These are phyloP conservation scores for Tridacna crocea DNA, from an alignment of 2,888 invertebrate species.

Conservation along the genomic window DNA sequence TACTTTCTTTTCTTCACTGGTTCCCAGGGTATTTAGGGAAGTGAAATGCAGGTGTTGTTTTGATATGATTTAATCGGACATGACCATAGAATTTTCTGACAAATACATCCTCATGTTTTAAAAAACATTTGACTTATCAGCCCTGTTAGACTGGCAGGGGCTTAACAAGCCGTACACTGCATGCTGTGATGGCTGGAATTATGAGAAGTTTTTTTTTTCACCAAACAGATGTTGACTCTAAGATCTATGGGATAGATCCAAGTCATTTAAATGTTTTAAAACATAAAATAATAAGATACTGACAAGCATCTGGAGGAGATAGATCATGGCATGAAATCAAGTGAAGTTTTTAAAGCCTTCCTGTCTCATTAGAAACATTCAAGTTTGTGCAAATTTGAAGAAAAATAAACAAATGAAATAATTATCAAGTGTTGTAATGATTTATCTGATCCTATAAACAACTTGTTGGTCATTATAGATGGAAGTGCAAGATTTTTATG, in stretches of 20 bases:
- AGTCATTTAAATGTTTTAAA: conserved; percentile 39
- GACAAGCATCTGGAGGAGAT: conserved; percentile 42
- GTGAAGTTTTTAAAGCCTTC: conserved; percentile 1
- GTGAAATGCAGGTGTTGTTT: conserved; percentile 23
- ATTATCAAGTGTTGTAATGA: too few species aligned
- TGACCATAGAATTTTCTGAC: conserved; percentile 25
- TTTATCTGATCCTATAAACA: too few species aligned
- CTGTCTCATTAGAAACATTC: not conserved
- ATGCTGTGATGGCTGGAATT: conserved; percentile 31
- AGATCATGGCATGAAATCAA: conserved; percentile 26
- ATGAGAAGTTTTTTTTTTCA: conserved; percentile 11
- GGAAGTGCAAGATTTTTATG: too few species aligned
- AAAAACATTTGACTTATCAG: conserved; percentile 35
- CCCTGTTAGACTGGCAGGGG: conserved; percentile 29
- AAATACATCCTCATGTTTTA: conserved; percentile 21
- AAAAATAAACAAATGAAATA: too few species aligned
- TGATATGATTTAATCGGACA: conserved; percentile 31
- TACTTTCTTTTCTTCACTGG: not conserved
- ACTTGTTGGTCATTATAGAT: too few species aligned
- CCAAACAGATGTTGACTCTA: conserved; percentile 31
- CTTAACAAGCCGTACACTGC: conserved; percentile 25
- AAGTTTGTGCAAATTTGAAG: not conserved
- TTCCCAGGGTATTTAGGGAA: conserved; percentile 12
- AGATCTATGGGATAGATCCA: conserved; percentile 31
- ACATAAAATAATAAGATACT: conserved; percentile 38